phyloP scores from a whole-genome alignment of 2,797 vertebrate species.

The Selene dorsalis region DNA sequence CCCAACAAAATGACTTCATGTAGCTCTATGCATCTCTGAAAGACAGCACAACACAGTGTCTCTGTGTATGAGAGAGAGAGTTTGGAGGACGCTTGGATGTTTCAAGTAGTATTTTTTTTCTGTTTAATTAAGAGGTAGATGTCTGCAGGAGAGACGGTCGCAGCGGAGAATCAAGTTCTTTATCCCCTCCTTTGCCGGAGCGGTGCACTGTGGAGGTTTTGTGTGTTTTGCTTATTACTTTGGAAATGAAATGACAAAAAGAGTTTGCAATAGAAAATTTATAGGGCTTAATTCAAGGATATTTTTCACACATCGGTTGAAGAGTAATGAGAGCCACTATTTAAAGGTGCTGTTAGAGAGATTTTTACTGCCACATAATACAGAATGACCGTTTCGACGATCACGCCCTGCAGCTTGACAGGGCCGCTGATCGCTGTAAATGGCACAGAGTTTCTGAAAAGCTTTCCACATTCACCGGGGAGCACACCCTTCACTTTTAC shows the following conservation, averaged over 20 bases:
- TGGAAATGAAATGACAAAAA: conserved; percentile 44
- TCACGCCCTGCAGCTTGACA: conserved; percentile 51
- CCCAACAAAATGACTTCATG: background rate
- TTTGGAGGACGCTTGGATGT: conserved; percentile 8
- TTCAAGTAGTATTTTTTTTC: conserved; percentile 22
- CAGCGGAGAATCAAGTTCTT: conserved; percentile 34
- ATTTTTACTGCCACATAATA: conserved; percentile 57
- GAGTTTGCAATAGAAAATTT: conserved; percentile 46
- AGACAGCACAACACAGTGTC: background rate
- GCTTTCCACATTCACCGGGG: background rate
- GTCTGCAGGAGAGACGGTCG: conserved; percentile 43
- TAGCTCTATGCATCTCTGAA: conserved; percentile 1
- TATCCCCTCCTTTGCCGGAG: conserved; percentile 39
- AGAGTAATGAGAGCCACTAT: conserved; percentile 55
- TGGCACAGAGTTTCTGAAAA: background rate
- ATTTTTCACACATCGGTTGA: conserved; percentile 59
- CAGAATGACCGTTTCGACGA: conserved; percentile 45
- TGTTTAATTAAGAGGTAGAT: conserved; percentile 36
- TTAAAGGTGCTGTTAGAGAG: conserved; percentile 51
- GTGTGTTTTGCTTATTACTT: conserved; percentile 51
- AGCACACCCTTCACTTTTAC: background rate
- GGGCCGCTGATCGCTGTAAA: background rate
- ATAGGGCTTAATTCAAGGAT: conserved; percentile 49
- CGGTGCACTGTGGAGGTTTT: conserved; percentile 27
- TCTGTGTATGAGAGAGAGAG: background rate